Conservation (phyloP, 2,113 vertebrate genomes). For the Aspidoscelis tigris region DNA sequence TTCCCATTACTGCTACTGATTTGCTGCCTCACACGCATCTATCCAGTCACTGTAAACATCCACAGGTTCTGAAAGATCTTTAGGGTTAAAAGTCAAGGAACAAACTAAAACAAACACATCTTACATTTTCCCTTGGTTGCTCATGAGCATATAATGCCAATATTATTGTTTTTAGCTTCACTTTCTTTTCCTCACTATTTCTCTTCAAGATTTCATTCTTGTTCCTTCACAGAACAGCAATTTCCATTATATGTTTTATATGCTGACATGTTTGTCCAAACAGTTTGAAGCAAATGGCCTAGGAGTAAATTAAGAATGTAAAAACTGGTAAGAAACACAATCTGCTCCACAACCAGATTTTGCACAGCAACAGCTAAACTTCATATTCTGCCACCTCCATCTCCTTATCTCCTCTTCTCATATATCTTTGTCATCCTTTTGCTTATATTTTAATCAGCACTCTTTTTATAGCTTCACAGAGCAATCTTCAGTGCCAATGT, state of each 20-base stretch:
- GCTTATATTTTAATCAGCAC: not conserved
- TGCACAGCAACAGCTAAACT: not conserved
- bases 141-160: not conserved
- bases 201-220: not conserved
- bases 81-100: slow-evolving; percentile 64
- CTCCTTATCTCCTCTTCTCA: not conserved
- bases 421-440: not conserved
- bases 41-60: slow-evolving; percentile 95
- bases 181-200: not conserved
- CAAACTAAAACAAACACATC: not conserved
- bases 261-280: not conserved
- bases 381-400: not conserved
- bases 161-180: not conserved
- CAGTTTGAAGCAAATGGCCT: not conserved
- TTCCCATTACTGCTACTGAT: slow-evolving; percentile 80
- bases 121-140: not conserved
- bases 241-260: not conserved
- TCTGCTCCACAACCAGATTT: not conserved
- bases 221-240: no score
- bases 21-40: slow-evolving; percentile 93
- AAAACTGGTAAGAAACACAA: not conserved
- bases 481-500: no score
- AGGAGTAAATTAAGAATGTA: not conserved
- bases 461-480: no score
- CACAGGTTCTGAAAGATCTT: slow-evolving; percentile 91